These are phyloP conservation scores for Phataginus tetradactyla DNA, from an alignment of 2,797 vertebrate genomes.

Conservation along the genomic window DNA sequence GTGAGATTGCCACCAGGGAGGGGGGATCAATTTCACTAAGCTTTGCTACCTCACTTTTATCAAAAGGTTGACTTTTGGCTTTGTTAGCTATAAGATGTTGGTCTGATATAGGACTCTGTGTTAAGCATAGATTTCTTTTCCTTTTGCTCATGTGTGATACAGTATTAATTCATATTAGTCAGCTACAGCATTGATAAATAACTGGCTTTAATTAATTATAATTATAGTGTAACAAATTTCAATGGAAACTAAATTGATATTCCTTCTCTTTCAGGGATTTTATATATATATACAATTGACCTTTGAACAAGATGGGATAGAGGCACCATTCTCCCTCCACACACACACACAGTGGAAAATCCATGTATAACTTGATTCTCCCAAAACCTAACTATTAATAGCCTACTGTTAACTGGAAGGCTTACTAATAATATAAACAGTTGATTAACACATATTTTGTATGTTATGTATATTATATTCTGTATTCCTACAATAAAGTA, in stretches of 20 bases:
- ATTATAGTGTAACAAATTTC: background rate
- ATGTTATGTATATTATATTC: too few relatives aligned
- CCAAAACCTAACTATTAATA: too few relatives aligned
- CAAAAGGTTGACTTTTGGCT: background rate
- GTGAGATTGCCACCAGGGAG: background rate
- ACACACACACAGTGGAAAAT: too few relatives aligned
- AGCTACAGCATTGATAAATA: background rate
- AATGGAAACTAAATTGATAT: slow-evolving; percentile 24
- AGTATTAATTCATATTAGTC: background rate
- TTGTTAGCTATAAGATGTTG: background rate
- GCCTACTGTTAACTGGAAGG: too few relatives aligned
- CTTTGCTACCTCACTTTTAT: background rate
- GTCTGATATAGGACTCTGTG: background rate
- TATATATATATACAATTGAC: background rate
- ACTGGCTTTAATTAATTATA: background rate
- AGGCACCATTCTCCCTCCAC: too few relatives aligned
- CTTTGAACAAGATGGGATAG: too few relatives aligned
- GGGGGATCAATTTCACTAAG: background rate
- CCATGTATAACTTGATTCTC: too few relatives aligned
- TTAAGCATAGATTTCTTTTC: background rate
- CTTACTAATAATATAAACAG: too few relatives aligned
- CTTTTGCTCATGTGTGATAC: background rate
- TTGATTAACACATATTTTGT: too few relatives aligned
- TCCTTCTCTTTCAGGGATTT: background rate
- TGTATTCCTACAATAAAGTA: too few relatives aligned